phyloP scores from a whole-genome alignment of 2,113 vertebrate species.

The Oenanthe oenanthe region DNA sequence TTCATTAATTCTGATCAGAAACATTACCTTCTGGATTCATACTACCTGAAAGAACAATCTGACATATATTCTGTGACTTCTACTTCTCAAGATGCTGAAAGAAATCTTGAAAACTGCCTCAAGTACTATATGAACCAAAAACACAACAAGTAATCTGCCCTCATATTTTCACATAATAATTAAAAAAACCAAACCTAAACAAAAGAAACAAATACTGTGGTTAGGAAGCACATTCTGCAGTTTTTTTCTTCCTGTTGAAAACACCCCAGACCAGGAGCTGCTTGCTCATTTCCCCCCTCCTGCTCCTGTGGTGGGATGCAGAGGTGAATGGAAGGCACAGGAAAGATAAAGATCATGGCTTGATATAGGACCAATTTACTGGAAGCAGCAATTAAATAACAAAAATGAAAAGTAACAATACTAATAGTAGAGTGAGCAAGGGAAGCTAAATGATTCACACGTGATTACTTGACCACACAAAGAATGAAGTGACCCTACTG shows the following conservation, averaged over 20 bases:
- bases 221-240: background rate
- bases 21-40: background rate
- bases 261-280: accelerated
- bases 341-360: background rate
- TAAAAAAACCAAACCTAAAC: accelerated
- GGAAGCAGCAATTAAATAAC: background rate
- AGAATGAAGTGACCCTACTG: background rate
- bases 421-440: background rate
- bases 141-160: accelerated
- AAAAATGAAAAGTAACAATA: accelerated
- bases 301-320: background rate
- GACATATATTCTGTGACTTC: background rate
- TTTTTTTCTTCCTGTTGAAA: background rate
- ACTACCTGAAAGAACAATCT: background rate
- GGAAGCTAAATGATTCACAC: accelerated
- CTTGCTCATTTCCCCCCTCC: background rate
- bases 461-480: background rate
- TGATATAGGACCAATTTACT: background rate
- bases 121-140: background rate
- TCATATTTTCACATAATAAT: background rate
- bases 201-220: background rate
- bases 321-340: background rate
- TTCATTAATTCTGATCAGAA: background rate
- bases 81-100: background rate
- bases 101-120: background rate